A percentile compares a stretch with the other conserved stretches of the same genome.
Evolutionary conservation across 2,113 vertebrate species (phyloP).

Genomic region (Orthonyx spaldingii): DNA sequence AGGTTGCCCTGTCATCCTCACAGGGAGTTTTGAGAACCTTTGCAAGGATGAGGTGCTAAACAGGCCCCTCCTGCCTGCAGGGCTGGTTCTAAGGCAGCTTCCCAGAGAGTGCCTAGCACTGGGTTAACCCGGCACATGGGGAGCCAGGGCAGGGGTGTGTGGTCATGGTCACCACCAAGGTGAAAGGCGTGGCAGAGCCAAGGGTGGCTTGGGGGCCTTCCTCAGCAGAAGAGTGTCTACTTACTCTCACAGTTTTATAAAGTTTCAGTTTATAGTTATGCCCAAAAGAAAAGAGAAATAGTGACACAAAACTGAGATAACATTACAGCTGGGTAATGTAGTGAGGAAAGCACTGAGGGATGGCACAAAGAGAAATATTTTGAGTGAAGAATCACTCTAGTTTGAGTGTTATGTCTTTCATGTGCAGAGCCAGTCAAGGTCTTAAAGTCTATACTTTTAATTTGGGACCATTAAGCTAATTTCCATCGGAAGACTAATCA

Average conservation of each 20-base stretch:
- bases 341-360: neutral
- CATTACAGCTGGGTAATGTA: neutral
- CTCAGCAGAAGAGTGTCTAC: neutral
- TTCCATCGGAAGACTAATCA: slow-evolving; percentile 26
- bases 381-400: neutral
- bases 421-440: neutral
- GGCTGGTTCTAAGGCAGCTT: neutral
- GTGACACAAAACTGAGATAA: neutral
- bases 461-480: slow-evolving; percentile 22
- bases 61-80: neutral
- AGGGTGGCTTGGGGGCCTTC: neutral
- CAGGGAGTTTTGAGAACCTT: neutral
- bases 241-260: neutral
- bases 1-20: neutral
- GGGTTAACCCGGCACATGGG: neutral
- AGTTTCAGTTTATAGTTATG: neutral
- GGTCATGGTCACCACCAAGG: too few species aligned
- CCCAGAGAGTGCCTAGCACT: fast-evolving
- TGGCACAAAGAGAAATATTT: neutral
- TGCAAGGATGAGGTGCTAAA: neutral
- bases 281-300: neutral
- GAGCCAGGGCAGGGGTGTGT: neutral
- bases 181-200: neutral
- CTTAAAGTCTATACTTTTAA: neutral
- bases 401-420: neutral